Evolutionary conservation across 2,888 invertebrate genomes (phyloP).

Genomic region (Dryomyza anilis): DNA sequence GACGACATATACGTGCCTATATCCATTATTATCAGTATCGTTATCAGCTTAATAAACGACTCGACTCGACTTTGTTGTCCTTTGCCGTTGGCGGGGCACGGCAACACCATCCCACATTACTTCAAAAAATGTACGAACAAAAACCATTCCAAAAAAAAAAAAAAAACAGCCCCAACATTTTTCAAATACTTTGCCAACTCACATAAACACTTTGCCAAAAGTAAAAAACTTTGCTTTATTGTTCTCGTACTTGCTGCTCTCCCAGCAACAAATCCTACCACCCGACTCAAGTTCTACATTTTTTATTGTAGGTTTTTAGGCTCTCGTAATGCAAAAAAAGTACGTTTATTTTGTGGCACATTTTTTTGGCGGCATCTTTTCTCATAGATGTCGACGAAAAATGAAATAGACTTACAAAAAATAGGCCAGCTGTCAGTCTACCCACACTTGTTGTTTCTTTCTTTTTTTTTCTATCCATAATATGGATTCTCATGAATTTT

Average conservation of each 20-base stretch:
- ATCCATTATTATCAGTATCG: slow-evolving; percentile 13
- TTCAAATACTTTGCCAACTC: slow-evolving; percentile 36
- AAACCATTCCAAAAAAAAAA: too few species aligned
- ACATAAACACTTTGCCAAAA: slow-evolving; percentile 35
- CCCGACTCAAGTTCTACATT: too few species aligned
- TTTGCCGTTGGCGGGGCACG: too few species aligned
- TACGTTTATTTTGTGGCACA: slow-evolving; percentile 11
- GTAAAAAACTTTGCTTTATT: slow-evolving; percentile 29
- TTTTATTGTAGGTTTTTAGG: too few species aligned
- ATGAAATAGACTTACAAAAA: slow-evolving; percentile 7
- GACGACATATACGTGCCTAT: not conserved
- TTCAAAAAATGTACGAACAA: too few species aligned
- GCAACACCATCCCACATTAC: too few species aligned
- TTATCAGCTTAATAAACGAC: slow-evolving; percentile 8
- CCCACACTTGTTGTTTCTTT: too few species aligned
- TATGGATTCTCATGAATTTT: too few species aligned
- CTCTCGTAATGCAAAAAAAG: not conserved
- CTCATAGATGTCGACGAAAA: slow-evolving; percentile 33
- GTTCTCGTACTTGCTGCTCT: not conserved
- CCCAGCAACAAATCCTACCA: too few species aligned
- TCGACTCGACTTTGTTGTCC: not conserved
- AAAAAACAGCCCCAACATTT: too few species aligned
- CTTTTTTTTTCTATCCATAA: too few species aligned
- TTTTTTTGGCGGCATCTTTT: not conserved
- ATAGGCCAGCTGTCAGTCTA: too few species aligned